phyloP scores from a whole-genome alignment of 1,140 invertebrate species.

The Drosophila bifasciata region DNA sequence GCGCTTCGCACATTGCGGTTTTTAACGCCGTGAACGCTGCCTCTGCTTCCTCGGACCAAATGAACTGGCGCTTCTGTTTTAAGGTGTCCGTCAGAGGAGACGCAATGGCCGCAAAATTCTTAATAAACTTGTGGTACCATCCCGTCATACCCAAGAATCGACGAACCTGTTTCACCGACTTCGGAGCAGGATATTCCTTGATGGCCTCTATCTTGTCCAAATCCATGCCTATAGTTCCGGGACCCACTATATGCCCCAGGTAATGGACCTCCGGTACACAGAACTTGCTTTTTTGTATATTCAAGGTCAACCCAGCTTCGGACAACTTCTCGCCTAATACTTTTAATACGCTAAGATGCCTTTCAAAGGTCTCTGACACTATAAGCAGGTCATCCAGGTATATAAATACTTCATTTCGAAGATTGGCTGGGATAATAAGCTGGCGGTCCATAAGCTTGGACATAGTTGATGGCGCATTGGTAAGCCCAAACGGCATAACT shows the following conservation, averaged over 20 bases:
- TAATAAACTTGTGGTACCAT: not conserved
- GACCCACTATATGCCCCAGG: constrained; percentile 11
- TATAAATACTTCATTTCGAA: too few relatives aligned
- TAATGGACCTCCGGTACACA: constrained; percentile 8
- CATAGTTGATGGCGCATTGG: too few relatives aligned
- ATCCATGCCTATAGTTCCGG: constrained; percentile 17
- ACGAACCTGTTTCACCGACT: constrained; percentile 1
- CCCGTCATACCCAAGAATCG: not conserved
- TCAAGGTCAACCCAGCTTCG: constrained; percentile 14
- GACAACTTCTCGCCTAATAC: not conserved
- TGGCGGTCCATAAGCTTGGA: not conserved
- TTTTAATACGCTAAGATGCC: constrained; percentile 7
- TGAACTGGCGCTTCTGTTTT: not conserved
- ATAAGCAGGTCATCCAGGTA: not conserved
- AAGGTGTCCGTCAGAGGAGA: not conserved
- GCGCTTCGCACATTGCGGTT: too few relatives aligned
- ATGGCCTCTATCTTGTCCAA: constrained; percentile 7
- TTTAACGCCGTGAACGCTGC: too few relatives aligned
- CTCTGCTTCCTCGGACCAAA: too few relatives aligned
- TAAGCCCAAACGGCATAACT: too few relatives aligned
- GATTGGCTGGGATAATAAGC: too few relatives aligned
- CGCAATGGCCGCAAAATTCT: not conserved
- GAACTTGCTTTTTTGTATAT: constrained; percentile 14
- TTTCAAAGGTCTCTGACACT: not conserved
- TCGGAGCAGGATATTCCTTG: constrained; percentile 3